These are phyloP conservation scores for Siphamia tubifer DNA, from an alignment of 2,113 vertebrate genomes.

Conservation along the genomic window DNA sequence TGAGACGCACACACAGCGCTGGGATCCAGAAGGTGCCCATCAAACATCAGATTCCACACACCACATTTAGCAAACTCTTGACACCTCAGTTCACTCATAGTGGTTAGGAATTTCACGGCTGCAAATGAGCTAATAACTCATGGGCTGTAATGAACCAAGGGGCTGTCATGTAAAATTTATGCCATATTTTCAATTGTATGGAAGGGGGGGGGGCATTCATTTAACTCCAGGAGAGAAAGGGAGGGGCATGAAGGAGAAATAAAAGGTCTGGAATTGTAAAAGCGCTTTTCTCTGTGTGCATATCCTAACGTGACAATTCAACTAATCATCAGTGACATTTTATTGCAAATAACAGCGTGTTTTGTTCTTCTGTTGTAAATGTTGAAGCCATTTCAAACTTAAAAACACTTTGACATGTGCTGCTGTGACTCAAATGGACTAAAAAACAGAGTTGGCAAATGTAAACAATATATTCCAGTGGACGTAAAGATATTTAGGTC, in stretches of 20 bases:
- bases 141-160: constrained; percentile 71
- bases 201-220: constrained; percentile 45
- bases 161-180: constrained; percentile 73
- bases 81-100: constrained; percentile 75
- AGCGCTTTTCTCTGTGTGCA: constrained; percentile 1
- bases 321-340: neutral
- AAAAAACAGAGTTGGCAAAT: no score
- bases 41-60: constrained; percentile 66
- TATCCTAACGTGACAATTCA: neutral
- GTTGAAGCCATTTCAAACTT: neutral
- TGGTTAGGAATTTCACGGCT: constrained; percentile 68
- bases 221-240: constrained; percentile 51
- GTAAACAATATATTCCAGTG: no score
- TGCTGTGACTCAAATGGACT: neutral
- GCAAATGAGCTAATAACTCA: constrained; percentile 80
- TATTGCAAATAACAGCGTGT: neutral
- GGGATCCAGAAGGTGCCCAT: constrained; percentile 51
- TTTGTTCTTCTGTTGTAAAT: neutral
- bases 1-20: neutral
- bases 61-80: constrained; percentile 68
- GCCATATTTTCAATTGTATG: constrained; percentile 66
- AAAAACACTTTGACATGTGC: no score
- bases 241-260: constrained; percentile 13
- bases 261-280: constrained; percentile 22
- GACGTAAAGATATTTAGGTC: no score